Evolutionary conservation across 2,797 vertebrate species (phyloP), one percentile per base, ranked within the genome.

Genomic region (Pelodytes ibericus): DNA sequence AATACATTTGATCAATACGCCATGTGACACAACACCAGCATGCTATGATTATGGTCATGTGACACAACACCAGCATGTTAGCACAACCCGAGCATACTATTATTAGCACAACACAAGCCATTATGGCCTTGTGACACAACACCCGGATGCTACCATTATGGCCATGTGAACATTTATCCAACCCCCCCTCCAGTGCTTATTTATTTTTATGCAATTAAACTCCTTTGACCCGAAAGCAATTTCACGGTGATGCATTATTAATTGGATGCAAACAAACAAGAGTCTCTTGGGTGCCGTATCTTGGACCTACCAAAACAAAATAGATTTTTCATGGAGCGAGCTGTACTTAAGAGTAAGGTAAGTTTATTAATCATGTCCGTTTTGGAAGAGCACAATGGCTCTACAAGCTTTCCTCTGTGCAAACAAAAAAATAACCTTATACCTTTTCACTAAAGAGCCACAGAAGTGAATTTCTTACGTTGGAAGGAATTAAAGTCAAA

Each of bases 201-300:
- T 13, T 16, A 41, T 18, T 44, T 41, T 1, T 22, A 44, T 27
- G 39, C 41, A 66, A n/a, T 66, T 66, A 29, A 66, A 49, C 15
- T 18, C 24, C 20, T 27, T 11, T 66, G 5, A 82, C 44, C 57
- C 81, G 80, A 81, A 87, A 87, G 80, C 72, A 76, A 81, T 83
- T 83, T 83, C 82, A 51, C 73, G 16, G 85, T 84, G 84, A 84
- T 85, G 82, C 82, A 87, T 86, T 86, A 87, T 84, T 88, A 88
- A 91, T 83, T 79, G 72, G 20, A 5, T 86, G 74, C 80, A 84
- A 62, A 82, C 81, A 84, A 58, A 81, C 82, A 83, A 88, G 86
- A 87, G 85, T 81, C 80, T 85, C 80, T 24, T 15, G 73, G 73
- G 81, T 80, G 77, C 22, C 16, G n/a, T 72, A 80, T 74, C 81